A percentile compares a stretch with the other conserved stretches of the same genome.
Conservation (phyloP, 2,888 invertebrate species). For the Watsonalla binaria region DNA sequence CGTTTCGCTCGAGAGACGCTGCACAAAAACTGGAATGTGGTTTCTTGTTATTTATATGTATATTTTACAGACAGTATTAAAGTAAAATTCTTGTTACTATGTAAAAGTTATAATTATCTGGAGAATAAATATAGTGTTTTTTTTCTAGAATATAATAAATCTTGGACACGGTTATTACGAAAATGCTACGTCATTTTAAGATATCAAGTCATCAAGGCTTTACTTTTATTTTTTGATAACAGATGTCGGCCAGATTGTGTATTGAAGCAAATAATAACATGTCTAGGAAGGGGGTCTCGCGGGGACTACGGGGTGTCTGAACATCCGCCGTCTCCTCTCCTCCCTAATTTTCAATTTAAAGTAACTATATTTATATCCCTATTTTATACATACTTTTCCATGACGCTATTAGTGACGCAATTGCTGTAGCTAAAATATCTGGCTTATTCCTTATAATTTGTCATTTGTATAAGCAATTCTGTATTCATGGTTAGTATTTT, state of each 20-base stretch:
- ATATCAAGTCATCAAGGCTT: constrained; percentile 25
- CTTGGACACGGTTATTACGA: constrained; percentile 16
- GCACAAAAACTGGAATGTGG: constrained; percentile 40
- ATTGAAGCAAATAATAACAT: constrained; percentile 45
- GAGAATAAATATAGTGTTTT: too few relatives aligned
- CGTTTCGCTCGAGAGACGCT: too few relatives aligned
- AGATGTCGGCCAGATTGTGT: constrained; percentile 24
- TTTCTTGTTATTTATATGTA: constrained; percentile 23
- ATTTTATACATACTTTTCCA: background rate
- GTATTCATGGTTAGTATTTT: too few relatives aligned
- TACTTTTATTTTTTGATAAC: constrained; percentile 35
- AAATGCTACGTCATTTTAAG: constrained; percentile 52
- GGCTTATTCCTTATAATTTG: too few relatives aligned
- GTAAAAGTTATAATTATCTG: too few relatives aligned
- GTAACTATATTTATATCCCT: constrained; percentile 7
- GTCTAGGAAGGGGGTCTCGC: constrained; percentile 25
- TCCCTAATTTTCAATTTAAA: constrained; percentile 29
- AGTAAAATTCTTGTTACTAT: too few relatives aligned
- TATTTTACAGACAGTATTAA: too few relatives aligned
- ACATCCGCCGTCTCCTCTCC: constrained; percentile 20
- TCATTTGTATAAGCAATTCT: too few relatives aligned
- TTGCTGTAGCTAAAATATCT: too few relatives aligned
- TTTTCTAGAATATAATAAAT: too few relatives aligned
- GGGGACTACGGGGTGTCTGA: constrained; percentile 16
- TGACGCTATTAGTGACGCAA: too few relatives aligned